Evolutionary conservation across 2,888 invertebrate genomes (phyloP).

Genomic region (Geophilus truncorum): DNA sequence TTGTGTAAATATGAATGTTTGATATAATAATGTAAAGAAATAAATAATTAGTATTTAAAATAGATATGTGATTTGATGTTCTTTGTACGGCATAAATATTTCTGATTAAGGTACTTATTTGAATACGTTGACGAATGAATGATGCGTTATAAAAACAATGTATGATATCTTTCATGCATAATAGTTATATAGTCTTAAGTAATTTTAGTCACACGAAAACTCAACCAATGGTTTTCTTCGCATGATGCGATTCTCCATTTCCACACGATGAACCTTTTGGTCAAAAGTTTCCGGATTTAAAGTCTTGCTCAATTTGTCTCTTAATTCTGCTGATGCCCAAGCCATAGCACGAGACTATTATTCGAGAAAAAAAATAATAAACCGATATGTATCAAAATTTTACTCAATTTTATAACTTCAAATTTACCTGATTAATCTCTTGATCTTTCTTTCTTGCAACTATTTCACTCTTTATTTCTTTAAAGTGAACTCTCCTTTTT

Average conservation of each 20-base stretch:
- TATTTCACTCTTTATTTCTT: slow-evolving; percentile 31
- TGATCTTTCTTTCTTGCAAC: slow-evolving; percentile 32
- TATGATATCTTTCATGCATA: neutral
- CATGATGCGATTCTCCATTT: neutral
- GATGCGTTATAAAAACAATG: neutral
- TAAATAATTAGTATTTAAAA: neutral
- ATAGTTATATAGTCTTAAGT: too few species aligned
- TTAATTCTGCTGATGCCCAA: slow-evolving; percentile 33
- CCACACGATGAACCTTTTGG: slow-evolving; percentile 27
- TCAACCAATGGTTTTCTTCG: neutral
- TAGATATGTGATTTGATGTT: too few species aligned
- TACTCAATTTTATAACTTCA: neutral
- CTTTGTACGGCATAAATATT: neutral
- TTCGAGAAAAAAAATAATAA: neutral
- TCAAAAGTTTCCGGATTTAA: slow-evolving; percentile 26
- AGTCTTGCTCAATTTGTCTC: slow-evolving; percentile 30
- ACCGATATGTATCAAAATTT: neutral
- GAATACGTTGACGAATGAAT: neutral
- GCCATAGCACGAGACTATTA: slow-evolving; percentile 33
- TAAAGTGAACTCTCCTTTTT: slow-evolving; percentile 25
- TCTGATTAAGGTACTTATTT: neutral
- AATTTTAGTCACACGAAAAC: neutral
- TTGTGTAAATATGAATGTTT: neutral
- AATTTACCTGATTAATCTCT: slow-evolving; percentile 32
- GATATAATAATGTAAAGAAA: too few species aligned